Conservation (phyloP, 64 coral and sea anemone genomes). For the Anthopleura sola region DNA sequence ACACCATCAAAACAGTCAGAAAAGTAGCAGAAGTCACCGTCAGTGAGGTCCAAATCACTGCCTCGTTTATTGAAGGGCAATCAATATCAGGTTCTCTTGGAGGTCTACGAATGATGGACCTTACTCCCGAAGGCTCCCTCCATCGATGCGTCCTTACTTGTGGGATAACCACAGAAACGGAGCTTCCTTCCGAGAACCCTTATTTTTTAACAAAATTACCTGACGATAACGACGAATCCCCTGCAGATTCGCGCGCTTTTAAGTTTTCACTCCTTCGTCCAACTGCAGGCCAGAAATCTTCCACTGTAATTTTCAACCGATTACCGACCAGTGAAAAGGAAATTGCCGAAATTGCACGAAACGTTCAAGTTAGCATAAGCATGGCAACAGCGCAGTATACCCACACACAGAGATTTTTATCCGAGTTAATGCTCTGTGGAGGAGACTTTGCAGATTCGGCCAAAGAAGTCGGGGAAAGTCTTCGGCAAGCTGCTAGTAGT, state of each 20-base stretch:
- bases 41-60: slow-evolving; percentile 67
- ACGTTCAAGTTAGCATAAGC: slow-evolving; percentile 70
- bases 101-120: slow-evolving; percentile 76
- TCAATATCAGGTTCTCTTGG: slow-evolving; percentile 83
- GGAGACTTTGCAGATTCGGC: slow-evolving; percentile 93
- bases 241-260: slow-evolving; percentile 68
- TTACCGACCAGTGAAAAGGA: slow-evolving; percentile 19
- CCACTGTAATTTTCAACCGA: slow-evolving; percentile 36
- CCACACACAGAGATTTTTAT: slow-evolving; percentile 89
- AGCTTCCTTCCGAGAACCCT: slow-evolving; percentile 41
- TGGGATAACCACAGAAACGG: slow-evolving; percentile 30
- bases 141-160: slow-evolving; percentile 79
- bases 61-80: slow-evolving; percentile 74
- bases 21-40: slow-evolving; percentile 94
- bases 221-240: slow-evolving; percentile 56
- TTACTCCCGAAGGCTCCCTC: slow-evolving; percentile 92
- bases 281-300: slow-evolving; percentile 45
- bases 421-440: slow-evolving; percentile 77
- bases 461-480: slow-evolving; percentile 70
- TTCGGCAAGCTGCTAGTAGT: slow-evolving; percentile 85
- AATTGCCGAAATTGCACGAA: slow-evolving; percentile 53
- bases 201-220: slow-evolving; percentile 53
- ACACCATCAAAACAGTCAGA: slow-evolving; percentile 50
- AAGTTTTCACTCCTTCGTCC: slow-evolving; percentile 79
- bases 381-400: slow-evolving; percentile 94